Base-by-base conservation (phyloP, 2,113 vertebrate genomes). In the Bostrychus sinensis region DNA sequence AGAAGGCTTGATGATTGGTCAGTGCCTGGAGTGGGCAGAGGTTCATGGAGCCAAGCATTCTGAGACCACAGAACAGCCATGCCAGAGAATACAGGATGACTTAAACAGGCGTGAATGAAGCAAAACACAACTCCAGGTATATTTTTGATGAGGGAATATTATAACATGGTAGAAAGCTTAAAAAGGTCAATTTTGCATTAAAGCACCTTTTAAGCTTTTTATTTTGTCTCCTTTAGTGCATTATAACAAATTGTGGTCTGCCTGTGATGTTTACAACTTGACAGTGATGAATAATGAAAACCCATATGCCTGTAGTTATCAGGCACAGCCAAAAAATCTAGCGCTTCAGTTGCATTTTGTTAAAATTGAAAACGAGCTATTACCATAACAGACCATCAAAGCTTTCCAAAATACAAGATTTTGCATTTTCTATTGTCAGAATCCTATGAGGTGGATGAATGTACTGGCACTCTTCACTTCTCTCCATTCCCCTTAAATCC, bases 401-500 rank as follows among this genome's bases (percentile, higher is more conserved):
- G 53, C 32, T 12, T 51, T 17, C 25, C 48, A 30, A 30, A 23
- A 63, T 43, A 36, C n/a, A 11, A 57, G 22, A 38, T 69, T 25
- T 30, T 13, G n/a, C 10, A 50, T 60, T 39, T 37, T 25, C 22
- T 12, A 46, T 20, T 23, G 34, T 46, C 25, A 19, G 2, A 25
- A 17, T 8, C 22, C 25, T 19, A 61, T 22, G 28, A 36, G 57
- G 39, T 36, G 17, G 19, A 14, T 28, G 4, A 22, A 5, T 55
- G 10, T 43, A 51, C 36, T 1, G 2, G 38, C 30, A n/a, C 51
- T 39, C 20, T 19, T 48, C 45, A 48, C 17, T 25, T 3, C 32
- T 42, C 51, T 58, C n/a, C n/a, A n/a, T n/a, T n/a, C n/a, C n/a
- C 12, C 16, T 46, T 73, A 13, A 20, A 53, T 45, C 32, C n/a